Conservation (phyloP, 2,797 vertebrate species). For the Selene dorsalis region DNA sequence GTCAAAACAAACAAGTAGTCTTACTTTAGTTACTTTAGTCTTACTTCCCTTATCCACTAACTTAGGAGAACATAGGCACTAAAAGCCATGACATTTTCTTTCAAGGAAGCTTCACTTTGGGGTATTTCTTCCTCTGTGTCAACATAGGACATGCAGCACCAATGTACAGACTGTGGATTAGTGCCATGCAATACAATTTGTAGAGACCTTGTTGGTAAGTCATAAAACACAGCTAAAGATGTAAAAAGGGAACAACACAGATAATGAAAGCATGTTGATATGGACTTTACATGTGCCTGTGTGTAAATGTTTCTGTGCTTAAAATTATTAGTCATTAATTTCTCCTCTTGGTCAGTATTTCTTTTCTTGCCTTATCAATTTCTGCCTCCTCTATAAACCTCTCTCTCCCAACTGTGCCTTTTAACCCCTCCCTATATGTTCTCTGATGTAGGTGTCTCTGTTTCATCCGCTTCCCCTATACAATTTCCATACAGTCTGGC, state of each 20-base stretch:
- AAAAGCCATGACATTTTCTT: constrained; percentile 27
- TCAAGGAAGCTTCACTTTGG: constrained; percentile 45
- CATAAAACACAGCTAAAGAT: constrained; percentile 6
- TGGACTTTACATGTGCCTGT: background rate
- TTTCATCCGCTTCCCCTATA: constrained; percentile 27
- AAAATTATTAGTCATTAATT: too few relatives aligned
- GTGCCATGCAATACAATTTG: constrained; percentile 14
- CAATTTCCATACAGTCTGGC: constrained; percentile 21
- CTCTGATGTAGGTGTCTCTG: constrained; percentile 3
- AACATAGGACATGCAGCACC: constrained; percentile 15
- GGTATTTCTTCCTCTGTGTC: constrained; percentile 33
- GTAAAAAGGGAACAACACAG: background rate
- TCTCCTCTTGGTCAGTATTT: background rate
- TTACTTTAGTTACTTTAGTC: too few relatives aligned
- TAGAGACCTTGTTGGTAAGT: constrained; percentile 5
- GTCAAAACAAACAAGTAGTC: too few relatives aligned
- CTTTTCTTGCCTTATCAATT: background rate
- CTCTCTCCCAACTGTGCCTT: background rate
- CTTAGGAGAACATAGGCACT: constrained; percentile 10
- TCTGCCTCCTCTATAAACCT: background rate
- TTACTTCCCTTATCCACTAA: constrained; percentile 3
- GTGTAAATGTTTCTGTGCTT: too few relatives aligned
- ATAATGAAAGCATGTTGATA: background rate
- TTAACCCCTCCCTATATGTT: constrained; percentile 11
- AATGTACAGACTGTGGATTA: constrained; percentile 1